A percentile compares a stretch with the other conserved stretches of the same genome.
phyloP scores from a whole-genome alignment of 2,888 invertebrate species.

The Zaprionus bogoriensis region DNA sequence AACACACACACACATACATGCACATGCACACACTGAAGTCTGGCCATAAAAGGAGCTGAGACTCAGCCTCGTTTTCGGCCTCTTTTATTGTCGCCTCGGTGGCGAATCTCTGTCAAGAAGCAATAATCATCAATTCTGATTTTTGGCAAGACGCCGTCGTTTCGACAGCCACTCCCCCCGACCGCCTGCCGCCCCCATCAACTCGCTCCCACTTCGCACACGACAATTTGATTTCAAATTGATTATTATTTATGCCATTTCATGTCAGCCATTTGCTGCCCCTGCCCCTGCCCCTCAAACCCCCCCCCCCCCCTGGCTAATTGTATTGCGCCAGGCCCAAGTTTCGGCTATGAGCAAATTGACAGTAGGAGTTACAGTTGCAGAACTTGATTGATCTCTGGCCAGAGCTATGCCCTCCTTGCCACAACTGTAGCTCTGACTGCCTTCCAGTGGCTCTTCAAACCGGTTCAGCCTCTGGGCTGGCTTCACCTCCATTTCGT shows the following conservation, averaged over 20 bases:
- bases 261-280: constrained; percentile 48
- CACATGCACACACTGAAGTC: constrained; percentile 14
- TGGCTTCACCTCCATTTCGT: neutral
- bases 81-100: constrained; percentile 66
- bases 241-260: constrained; percentile 79
- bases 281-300: constrained; percentile 7
- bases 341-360: neutral
- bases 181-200: neutral
- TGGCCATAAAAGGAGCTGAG: constrained; percentile 50
- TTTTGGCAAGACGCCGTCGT: constrained; percentile 60
- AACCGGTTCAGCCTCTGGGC: neutral
- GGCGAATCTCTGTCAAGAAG: constrained; percentile 81
- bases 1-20: constrained; percentile 39
- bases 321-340: neutral
- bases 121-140: constrained; percentile 83
- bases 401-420: neutral
- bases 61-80: constrained; percentile 10
- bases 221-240: constrained; percentile 77
- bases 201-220: neutral
- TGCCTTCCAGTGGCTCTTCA: neutral
- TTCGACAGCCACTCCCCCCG: constrained; percentile 5
- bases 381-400: neutral
- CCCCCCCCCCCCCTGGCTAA: neutral
- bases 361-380: too few relatives aligned
- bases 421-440: neutral